A percentile compares a stretch with the other conserved stretches of the same genome.
phyloP scores from a whole-genome alignment of 2,888 invertebrate species.

The Habroteleia sp. region DNA sequence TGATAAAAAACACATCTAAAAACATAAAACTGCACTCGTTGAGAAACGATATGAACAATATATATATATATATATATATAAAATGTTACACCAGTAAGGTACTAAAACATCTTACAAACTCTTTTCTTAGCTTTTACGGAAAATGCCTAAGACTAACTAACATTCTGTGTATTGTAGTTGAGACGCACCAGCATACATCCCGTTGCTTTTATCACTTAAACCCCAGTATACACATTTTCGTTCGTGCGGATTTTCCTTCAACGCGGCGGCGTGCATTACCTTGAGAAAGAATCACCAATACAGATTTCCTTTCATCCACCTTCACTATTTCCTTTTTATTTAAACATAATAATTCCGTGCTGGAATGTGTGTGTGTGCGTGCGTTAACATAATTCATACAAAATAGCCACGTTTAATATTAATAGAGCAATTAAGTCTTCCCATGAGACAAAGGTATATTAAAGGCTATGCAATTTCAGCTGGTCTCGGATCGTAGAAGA shows the following conservation, averaged over 20 bases:
- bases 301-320: slow-evolving; percentile 12
- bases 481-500: too few relatives aligned
- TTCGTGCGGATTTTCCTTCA: slow-evolving; percentile 14
- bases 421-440: slow-evolving; percentile 3
- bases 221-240: slow-evolving; percentile 12
- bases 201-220: slow-evolving; percentile 34
- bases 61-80: slow-evolving; percentile 1
- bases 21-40: slow-evolving; percentile 30
- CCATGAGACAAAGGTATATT: background rate
- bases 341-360: slow-evolving; percentile 1
- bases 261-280: slow-evolving; percentile 2
- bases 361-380: too few relatives aligned
- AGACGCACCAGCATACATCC: slow-evolving; percentile 18
- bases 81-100: slow-evolving; percentile 4
- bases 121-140: slow-evolving; percentile 26
- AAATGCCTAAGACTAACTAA: slow-evolving; percentile 34
- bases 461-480: background rate
- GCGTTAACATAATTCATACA: slow-evolving; percentile 2
- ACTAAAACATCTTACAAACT: slow-evolving; percentile 4
- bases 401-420: slow-evolving; percentile 1
- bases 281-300: slow-evolving; percentile 18
- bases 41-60: slow-evolving; percentile 7
- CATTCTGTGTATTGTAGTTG: slow-evolving; percentile 11
- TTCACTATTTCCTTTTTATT: slow-evolving; percentile 10
- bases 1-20: background rate